Conservation (phyloP, 2,888 invertebrate genomes). For the Cheilosia grossa region DNA sequence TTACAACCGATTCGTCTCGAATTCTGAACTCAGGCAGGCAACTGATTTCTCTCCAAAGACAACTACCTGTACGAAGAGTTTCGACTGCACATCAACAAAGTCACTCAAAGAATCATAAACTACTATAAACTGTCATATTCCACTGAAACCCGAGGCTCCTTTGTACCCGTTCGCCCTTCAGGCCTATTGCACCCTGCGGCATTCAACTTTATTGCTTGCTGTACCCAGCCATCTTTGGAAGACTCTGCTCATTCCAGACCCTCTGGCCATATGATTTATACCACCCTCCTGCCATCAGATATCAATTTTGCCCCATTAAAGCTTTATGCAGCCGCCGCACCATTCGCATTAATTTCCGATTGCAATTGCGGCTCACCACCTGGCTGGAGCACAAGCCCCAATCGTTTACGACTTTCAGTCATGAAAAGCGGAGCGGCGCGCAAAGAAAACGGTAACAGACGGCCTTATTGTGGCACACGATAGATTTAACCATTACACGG, state of each 20-base stretch:
- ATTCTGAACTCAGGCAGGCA: too few relatives aligned
- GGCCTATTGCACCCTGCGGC: too few relatives aligned
- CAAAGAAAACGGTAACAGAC: constrained; percentile 21
- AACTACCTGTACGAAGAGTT: too few relatives aligned
- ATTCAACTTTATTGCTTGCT: neutral
- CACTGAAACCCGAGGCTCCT: too few relatives aligned
- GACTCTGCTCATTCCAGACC: neutral
- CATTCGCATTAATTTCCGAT: constrained; percentile 47
- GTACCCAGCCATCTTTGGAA: neutral
- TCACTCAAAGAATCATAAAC: too few relatives aligned
- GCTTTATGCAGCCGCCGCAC: neutral
- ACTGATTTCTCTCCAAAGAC: too few relatives aligned
- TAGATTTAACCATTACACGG: constrained; percentile 19
- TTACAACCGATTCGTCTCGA: too few relatives aligned
- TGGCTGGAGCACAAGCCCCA: constrained; percentile 30
- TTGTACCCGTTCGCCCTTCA: too few relatives aligned
- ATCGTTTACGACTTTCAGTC: constrained; percentile 50
- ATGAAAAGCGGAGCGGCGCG: constrained; percentile 4
- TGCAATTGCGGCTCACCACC: constrained; percentile 43
- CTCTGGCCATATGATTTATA: neutral
- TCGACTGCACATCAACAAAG: too few relatives aligned
- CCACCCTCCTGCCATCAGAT: neutral
- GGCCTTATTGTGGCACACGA: constrained; percentile 1
- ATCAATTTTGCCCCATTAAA: neutral
- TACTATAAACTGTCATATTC: too few relatives aligned